Evolutionary conservation across 2,797 vertebrate species (phyloP), one percentile per base, ranked within the genome.

Genomic region (Spea hammondii): DNA sequence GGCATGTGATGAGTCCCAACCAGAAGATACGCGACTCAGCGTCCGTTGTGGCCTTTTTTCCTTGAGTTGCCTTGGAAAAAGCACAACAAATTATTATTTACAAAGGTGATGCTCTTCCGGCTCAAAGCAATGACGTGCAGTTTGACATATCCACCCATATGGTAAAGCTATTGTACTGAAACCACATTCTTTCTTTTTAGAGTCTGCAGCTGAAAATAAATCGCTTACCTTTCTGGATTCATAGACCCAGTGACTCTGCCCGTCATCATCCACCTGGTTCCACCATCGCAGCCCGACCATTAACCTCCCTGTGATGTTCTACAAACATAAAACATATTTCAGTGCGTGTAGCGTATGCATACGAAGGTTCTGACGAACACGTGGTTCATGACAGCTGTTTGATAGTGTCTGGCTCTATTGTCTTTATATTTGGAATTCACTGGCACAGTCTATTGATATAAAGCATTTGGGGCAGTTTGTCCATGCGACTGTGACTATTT

Each of bases 211-310:
- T 8, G 3, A 8, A 10, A 14, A 54, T 5, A 0, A 44, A 1
- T 17, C 10, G 1, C 49, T 86, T 84, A 97, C 97, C 94, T 98
- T 97, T 84, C 95, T 93, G 3, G 97, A 91, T 86, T 99, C 97
- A 88, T 97, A 99, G 54, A 98, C 89, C 97, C 97, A 99, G 65
- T 94, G 95, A 82, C 95, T 98, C 62, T 90, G 94, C 1, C 97
- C 97, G n/a, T 98, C 95, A 9, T 98, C 95, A 67, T 98, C 96
- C 80, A 99, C 94, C 85, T 97, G 96, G 90, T 99, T 99, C 97
- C 97, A 99, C 97, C 97, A 99, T 46, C 96, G 89, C 3, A 98
- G 89, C 13, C 97, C 96, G 3, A 99, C 97, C 95, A 99, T 92
- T 82, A 99, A 83, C 32, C 97, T 89, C 4, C 97, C 97, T 0